Conservation (phyloP, 2,888 invertebrate genomes). For the Bugulina stolonifera region DNA sequence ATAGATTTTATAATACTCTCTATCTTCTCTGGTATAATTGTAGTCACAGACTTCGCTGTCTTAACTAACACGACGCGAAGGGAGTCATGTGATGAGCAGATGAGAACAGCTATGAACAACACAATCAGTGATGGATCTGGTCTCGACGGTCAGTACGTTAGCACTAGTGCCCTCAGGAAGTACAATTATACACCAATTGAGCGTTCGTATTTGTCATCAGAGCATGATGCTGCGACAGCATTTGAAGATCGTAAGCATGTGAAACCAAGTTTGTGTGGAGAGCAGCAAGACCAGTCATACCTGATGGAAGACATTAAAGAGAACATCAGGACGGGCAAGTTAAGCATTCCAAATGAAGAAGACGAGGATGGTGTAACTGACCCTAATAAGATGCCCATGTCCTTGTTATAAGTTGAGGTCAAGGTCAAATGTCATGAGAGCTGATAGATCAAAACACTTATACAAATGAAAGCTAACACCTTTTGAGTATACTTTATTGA, state of each 20-base stretch:
- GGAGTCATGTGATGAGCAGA: neutral
- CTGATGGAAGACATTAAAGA: neutral
- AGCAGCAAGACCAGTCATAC: too few relatives aligned
- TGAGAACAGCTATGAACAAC: neutral
- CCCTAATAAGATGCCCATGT: neutral
- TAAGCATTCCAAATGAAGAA: neutral
- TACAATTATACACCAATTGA: neutral
- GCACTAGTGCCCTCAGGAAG: neutral
- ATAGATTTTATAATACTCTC: too few relatives aligned
- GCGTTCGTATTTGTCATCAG: too few relatives aligned
- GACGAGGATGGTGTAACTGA: neutral
- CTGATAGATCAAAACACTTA: too few relatives aligned
- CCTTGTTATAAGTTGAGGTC: neutral
- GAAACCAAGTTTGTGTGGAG: too few relatives aligned
- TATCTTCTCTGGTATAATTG: neutral
- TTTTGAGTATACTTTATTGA: too few relatives aligned
- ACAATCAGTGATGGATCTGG: neutral
- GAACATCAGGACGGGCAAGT: neutral
- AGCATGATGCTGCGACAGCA: too few relatives aligned
- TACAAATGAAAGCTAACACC: too few relatives aligned
- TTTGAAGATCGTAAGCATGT: too few relatives aligned
- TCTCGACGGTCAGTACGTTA: neutral
- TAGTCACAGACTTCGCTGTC: neutral
- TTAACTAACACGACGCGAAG: neutral
- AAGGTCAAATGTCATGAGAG: too few relatives aligned